Percentiles rank a stretch among this genome's conserved stretches.
Evolutionary conservation across 2,888 invertebrate species (phyloP).

Genomic region (Acrobasis repandana): DNA sequence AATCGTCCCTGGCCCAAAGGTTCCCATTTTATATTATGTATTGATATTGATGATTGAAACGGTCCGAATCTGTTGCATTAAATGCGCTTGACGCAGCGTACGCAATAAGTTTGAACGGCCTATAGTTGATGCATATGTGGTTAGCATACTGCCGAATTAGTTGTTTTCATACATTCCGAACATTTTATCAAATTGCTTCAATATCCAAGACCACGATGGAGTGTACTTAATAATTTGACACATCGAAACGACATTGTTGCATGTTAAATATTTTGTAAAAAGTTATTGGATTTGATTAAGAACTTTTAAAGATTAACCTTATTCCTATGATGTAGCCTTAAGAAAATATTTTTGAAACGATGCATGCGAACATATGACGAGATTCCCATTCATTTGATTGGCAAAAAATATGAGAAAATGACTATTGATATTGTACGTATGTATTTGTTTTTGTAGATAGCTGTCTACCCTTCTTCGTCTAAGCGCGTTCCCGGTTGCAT

Average conservation of each 20-base stretch:
- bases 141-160: conserved; percentile 29
- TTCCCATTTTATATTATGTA: too few species aligned
- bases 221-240: conserved; percentile 13
- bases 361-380: neutral
- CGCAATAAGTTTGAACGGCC: conserved; percentile 27
- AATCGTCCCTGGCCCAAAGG: too few species aligned
- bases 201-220: neutral
- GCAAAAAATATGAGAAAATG: neutral
- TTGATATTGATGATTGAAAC: too few species aligned
- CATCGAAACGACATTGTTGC: conserved; percentile 18
- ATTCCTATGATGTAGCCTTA: conserved; percentile 3
- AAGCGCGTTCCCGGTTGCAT: too few species aligned
- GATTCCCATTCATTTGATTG: neutral
- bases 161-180: conserved; percentile 49
- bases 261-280: conserved; percentile 13
- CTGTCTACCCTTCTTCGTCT: too few species aligned
- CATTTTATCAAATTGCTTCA: conserved; percentile 25
- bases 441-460: conserved; percentile 4
- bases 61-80: too few species aligned
- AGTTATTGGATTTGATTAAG: neutral
- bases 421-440: conserved; percentile 8
- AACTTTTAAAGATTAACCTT: neutral
- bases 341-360: neutral
- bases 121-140: conserved; percentile 30
- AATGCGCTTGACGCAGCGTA: too few species aligned